Base-by-base conservation (phyloP, 1,140 invertebrate species). In the Pygmarrhopalites habei region DNA sequence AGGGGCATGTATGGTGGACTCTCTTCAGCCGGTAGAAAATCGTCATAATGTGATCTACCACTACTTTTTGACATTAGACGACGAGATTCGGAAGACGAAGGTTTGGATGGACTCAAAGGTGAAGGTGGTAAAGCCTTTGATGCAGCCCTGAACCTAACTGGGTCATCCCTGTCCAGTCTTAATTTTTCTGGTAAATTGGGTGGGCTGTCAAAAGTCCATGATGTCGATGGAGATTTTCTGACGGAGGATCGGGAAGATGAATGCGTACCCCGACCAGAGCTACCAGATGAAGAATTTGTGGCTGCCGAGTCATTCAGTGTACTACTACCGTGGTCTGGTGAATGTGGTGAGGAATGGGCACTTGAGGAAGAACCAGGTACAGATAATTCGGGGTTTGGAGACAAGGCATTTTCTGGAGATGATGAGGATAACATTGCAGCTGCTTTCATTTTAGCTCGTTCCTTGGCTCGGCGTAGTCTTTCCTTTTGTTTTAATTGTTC, bases 361-460 rank as follows among this genome's bases (percentile, higher is more conserved):
- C 59, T 52, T 12, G 12, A 12, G 39, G 7, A 17, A 39, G 35
- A 39, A 39, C 7, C 17, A 39, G 7, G 7, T 39, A 39, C 7
- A 39, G 7, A 10, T 17, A 39, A 10, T 39, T 39, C 35, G 15
- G 44, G 15, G 21, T 5, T 5, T n/a, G 44, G 44, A 21, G 15
- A n/a, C 7, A 10, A 23, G 2, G 10, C 32, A 29, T 0, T 51
- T 5, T 52, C 32, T 5, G 21, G 19, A 28, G 46, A n/a, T 46
- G 28, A 1, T 29, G 2, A 39, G 2, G 59, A 4, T 0, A 32
- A 7, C 2, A 25, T 23, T 29, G 47, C 47, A 78, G 78, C 65
- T 83, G 85, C 85, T 71, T 83, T 86, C 68, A 85, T 82, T 60
- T 78, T 82, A 0, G 83, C 83, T 68, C 79, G 76, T 72, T 86